phyloP scores from a whole-genome alignment of 2,797 vertebrate species.

The Onychomys torridus region DNA sequence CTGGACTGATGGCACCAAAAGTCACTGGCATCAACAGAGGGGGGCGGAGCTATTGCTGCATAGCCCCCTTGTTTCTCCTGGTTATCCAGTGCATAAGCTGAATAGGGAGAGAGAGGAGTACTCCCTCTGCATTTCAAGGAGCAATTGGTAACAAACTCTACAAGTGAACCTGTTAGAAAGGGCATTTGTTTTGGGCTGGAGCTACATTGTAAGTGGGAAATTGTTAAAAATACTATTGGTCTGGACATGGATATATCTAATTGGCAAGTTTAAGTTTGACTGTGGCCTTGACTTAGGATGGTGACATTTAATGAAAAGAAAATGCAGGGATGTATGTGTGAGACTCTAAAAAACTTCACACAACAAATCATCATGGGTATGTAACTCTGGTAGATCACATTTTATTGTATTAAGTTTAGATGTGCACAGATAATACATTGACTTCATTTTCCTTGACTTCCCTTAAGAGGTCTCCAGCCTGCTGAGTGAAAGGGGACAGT shows the following conservation, averaged over 20 bases:
- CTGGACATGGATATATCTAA: constrained; percentile 2
- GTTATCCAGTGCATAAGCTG: background rate
- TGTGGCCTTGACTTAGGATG: background rate
- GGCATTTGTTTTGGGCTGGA: background rate
- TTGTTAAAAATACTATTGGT: background rate
- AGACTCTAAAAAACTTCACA: constrained; percentile 30
- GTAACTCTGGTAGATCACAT: background rate
- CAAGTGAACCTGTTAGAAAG: background rate
- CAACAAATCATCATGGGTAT: background rate
- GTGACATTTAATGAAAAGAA: constrained; percentile 9
- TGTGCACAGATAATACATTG: constrained; percentile 50
- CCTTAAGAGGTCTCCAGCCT: background rate
- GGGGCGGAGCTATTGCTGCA: background rate
- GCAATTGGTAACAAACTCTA: background rate
- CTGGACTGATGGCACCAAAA: background rate
- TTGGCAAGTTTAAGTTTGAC: background rate
- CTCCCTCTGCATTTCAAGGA: background rate
- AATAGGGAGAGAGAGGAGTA: background rate
- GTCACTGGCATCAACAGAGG: background rate
- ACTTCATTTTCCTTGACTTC: background rate
- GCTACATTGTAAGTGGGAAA: background rate
- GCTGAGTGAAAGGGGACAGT: background rate
- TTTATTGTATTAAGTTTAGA: constrained; percentile 55
- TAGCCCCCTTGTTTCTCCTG: background rate
- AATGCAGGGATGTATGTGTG: background rate